Evolutionary conservation across 2,797 vertebrate species (phyloP).

Genomic region (Perdix hodgsoniae): DNA sequence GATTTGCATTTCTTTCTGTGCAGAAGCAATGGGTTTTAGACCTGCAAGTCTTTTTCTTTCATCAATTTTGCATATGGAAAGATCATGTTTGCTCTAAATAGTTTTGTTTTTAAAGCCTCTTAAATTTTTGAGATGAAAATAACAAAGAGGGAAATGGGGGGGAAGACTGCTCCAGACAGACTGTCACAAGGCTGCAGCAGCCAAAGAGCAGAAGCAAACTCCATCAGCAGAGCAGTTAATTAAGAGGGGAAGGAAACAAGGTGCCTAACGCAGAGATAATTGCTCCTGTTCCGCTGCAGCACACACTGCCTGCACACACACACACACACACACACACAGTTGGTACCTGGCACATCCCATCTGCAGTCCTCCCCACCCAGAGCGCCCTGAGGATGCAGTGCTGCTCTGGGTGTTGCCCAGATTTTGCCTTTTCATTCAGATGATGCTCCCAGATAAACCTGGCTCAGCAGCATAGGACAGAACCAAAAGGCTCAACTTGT

Average conservation of each 20-base stretch:
- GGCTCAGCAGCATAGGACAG: rapidly evolving
- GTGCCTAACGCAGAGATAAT: slow-evolving; percentile 50
- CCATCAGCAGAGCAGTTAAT: slow-evolving; percentile 53
- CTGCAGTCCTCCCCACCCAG: slow-evolving; percentile 44
- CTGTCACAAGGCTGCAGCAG: slow-evolving; percentile 72
- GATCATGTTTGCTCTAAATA: slow-evolving; percentile 43
- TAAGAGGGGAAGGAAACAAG: slow-evolving; percentile 69
- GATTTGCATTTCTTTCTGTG: neutral
- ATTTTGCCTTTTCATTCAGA: neutral
- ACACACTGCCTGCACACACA: neutral
- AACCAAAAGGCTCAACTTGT: rapidly evolving
- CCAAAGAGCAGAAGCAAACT: slow-evolving; percentile 67
- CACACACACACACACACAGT: too few relatives aligned
- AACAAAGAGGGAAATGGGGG: neutral
- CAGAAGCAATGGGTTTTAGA: neutral
- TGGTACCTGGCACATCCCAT: neutral
- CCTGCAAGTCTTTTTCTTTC: slow-evolving; percentile 55
- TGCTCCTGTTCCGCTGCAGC: slow-evolving; percentile 42
- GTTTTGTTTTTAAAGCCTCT: slow-evolving; percentile 58
- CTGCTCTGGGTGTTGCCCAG: neutral
- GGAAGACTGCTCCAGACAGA: slow-evolving; percentile 68
- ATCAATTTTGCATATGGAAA: slow-evolving; percentile 55
- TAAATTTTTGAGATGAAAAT: slow-evolving; percentile 54
- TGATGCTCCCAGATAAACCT: neutral
- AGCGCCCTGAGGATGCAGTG: slow-evolving; percentile 45